Evolutionary conservation across 2,888 invertebrate genomes (phyloP), one percentile per base, ranked within the genome.

Genomic region (Eucera pruinosa): DNA sequence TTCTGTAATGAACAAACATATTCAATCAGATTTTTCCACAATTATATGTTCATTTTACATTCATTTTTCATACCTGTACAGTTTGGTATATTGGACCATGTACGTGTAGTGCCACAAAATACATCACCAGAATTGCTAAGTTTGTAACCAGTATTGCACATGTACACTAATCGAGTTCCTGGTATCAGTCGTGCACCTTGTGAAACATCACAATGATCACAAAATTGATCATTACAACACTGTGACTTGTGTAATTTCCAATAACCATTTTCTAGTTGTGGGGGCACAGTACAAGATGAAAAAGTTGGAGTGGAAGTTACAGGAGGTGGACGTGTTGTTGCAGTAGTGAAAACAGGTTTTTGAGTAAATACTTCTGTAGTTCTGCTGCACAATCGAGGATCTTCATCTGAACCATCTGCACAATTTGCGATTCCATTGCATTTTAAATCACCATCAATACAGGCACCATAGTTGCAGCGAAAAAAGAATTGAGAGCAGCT

Each of bases 341-440:
- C 0, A 48, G 25, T n/a, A n/a, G n/a, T n/a, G n/a, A n/a, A n/a
- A 2, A 15, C 30, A 36, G 36, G 36, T 36, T 15, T 18, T 13
- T 25, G 11, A 41, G 60, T 30, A 27, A 66, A 45, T 27, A 9
- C 23, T 23, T 2, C 0, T 36, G 43, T 20, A 6, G 15, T 30
- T 36, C 13, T 47, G 6, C 2, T 5, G 45, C 91, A 91, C 9
- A 85, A 27, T 13, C 18, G 27, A 13, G 77, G 74, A 81, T 87
- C 85, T 70, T 93, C 93, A 74, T 93, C 93, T 0, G 93, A 93
- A n/a, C 89, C 89, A 82, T 93, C 93, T 0, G 81, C 90, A 66
- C 93, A 93, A 74, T 93, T 85, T 11, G 20, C 23, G n/a, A 79
- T 70, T 0, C 90, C 90, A 73, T 93, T 88, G 78, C 93, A 93